Evolutionary conservation across 1,140 invertebrate species (phyloP), one percentile per base, ranked within the genome.

Genomic region (Aphidius gifuensis): DNA sequence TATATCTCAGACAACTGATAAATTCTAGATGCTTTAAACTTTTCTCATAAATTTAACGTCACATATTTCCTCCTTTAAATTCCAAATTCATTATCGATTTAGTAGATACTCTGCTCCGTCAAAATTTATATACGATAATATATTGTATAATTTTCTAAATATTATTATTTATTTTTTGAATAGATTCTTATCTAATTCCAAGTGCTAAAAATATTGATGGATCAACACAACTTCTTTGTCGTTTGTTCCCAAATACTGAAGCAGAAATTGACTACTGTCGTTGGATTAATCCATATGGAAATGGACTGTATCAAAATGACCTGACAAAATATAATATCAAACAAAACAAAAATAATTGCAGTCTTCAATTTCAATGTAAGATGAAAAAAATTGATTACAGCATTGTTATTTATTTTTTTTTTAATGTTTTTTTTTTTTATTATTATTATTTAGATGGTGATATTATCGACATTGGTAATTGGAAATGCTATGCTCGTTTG

Each of bases 251-350:
- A 40, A 63, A 62, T 16, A 66, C 64, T 46, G 55, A 69, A 58
- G 68, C 67, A 11, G 62, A 66, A 23, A 74, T 79, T 66, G 67
- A 73, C 64, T 78, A 77, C 54, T 80, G 78, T 51, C 71, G 74
- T 57, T 78, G 77, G 77, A 67, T 80, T 61, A 74, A 70, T 55
- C 76, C 77, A 38, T 65, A 74, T 58, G 73, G 75, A 60, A 65
- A 65, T 51, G 71, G 69, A 66, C 71, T 76, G 62, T 65, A 71
- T 53, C 58, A 70, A 63, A 57, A 70, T 55, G 54, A 50, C 54
- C 58, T 68, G 48, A 43, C 60, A 58, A 68, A 68, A 59, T 78
- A 78, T 70, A 58, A 45, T 9, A 62, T 64, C 32, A 45, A 54
- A 56, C 67, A 57, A 43, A 64, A 58, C 64, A 62, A 61, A 38